phyloP scores from a whole-genome alignment of 2,888 invertebrate genomes.

The Cheilosia soror region DNA sequence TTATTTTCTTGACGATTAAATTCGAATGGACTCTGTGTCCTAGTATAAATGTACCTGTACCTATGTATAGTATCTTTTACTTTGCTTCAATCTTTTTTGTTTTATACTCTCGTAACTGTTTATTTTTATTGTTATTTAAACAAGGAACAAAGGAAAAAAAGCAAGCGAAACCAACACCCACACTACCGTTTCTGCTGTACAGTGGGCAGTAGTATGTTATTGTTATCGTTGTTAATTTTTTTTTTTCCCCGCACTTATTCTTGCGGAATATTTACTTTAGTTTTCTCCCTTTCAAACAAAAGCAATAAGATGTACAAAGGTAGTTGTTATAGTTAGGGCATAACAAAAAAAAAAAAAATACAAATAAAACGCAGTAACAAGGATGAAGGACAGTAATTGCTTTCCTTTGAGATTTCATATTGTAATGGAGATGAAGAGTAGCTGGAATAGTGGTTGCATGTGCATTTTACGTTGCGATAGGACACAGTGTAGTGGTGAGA shows the following conservation, averaged over 20 bases:
- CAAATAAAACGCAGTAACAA: slow-evolving; percentile 16
- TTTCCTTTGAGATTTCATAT: slow-evolving; percentile 47
- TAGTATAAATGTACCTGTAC: too few species aligned
- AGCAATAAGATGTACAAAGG: slow-evolving; percentile 36
- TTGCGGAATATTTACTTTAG: slow-evolving; percentile 37
- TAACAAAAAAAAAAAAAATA: background rate
- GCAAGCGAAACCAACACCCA: slow-evolving; percentile 11
- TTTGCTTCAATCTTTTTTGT: slow-evolving; percentile 30
- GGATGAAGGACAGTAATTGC: slow-evolving; percentile 64
- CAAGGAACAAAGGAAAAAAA: slow-evolving; percentile 37
- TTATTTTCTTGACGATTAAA: slow-evolving; percentile 62
- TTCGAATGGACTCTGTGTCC: slow-evolving; percentile 58
- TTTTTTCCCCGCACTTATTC: slow-evolving; percentile 50
- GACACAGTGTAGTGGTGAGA: too few species aligned
- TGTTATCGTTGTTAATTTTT: slow-evolving; percentile 15
- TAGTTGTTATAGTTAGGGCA: slow-evolving; percentile 20
- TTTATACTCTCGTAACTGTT: slow-evolving; percentile 61
- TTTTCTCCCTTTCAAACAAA: slow-evolving; percentile 37
- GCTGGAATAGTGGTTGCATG: slow-evolving; percentile 4
- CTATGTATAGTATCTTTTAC: slow-evolving; percentile 1
- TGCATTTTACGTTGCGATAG: too few species aligned
- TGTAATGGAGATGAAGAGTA: slow-evolving; percentile 20
- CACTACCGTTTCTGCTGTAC: slow-evolving; percentile 33
- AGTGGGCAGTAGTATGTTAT: slow-evolving; percentile 56
- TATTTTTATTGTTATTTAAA: slow-evolving; percentile 55